Evolutionary conservation across 2,113 vertebrate species (phyloP), one percentile per base, ranked within the genome.

Genomic region (Nicator chloris): DNA sequence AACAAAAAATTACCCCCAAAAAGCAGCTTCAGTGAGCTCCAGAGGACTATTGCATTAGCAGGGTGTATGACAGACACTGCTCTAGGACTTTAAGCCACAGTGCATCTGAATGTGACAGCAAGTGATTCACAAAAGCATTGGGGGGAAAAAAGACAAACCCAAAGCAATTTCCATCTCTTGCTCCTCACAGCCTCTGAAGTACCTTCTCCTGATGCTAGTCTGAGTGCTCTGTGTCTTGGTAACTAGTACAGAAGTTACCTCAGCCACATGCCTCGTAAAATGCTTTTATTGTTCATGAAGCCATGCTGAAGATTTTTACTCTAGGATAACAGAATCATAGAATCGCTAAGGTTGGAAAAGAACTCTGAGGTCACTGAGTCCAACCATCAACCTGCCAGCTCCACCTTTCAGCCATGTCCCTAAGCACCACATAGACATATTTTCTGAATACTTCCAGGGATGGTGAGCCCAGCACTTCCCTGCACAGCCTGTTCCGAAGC

Each of bases 221-320:
- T 9, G 44, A 15, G 24, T 9, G 40, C 3, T 18, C 49, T 20
- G 11, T 12, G 31, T 22, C 35, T 21, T 6, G 40, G 24, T 27
- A 9, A 4, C 15, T 3, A 2, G 15, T 13, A 16, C 33, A 16
- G 1, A 31, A 31, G 13, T 9, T 42, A 6, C 63, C 42, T 45
- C 6, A 8, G 15, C 17, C 33, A 9, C 10, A 3, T 3, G 9
- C 9, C 20, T 31, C 2, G 0, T 14, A 10, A 47, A 54, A 13
- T 9, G 27, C 17, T 26, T 75, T 35, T 76, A 40, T 17, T 57
- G 16, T 50, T 66, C 31, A 27, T 18, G 6, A 59, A 31, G 31
- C 15, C 50, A 17, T 0, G 1, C 44, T 51, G 53, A 49, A 56
- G 20, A 7, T 16, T 47, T 31, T 30, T 16, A 15, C 11, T 7